Conservation (phyloP, 2,888 invertebrate genomes). For the Melitaea athalia region DNA sequence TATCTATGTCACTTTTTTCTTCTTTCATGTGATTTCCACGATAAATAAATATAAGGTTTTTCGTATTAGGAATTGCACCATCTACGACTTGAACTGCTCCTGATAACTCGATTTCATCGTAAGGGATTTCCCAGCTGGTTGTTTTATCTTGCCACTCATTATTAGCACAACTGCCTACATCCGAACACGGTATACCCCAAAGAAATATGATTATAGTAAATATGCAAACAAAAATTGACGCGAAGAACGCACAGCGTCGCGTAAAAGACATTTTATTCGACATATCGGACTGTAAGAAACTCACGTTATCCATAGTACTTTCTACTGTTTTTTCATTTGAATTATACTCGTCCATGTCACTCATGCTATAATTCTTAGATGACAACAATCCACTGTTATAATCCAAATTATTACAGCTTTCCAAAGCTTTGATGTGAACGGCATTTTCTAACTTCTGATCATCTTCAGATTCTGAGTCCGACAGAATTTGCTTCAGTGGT, state of each 20-base stretch:
- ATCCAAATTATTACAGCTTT: conserved; percentile 72
- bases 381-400: conserved; percentile 73
- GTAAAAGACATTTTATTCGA: conserved; percentile 85
- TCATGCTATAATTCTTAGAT: conserved; percentile 72
- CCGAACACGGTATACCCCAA: conserved; percentile 89
- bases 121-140: conserved; percentile 86
- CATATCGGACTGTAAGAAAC: conserved; percentile 73
- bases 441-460: conserved; percentile 77
- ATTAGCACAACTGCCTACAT: conserved; percentile 85
- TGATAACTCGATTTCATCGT: conserved; percentile 86
- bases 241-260: conserved; percentile 86
- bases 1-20: conserved; percentile 71
- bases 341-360: conserved; percentile 76
- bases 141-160: conserved; percentile 81
- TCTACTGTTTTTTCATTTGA: conserved; percentile 74
- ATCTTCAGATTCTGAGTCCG: conserved; percentile 90
- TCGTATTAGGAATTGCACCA: conserved; percentile 84
- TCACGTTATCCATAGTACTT: conserved; percentile 77
- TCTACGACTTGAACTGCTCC: conserved; percentile 87
- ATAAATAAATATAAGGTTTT: conserved; percentile 88
- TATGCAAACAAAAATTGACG: conserved; percentile 87
- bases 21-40: conserved; percentile 85
- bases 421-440: conserved; percentile 58
- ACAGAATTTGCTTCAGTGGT: conserved; percentile 88
- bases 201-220: conserved; percentile 88